A percentile compares a stretch with the other conserved stretches of the same genome.
phyloP scores from a whole-genome alignment of 1,140 invertebrate genomes.

The Zaprionus vittiger region DNA sequence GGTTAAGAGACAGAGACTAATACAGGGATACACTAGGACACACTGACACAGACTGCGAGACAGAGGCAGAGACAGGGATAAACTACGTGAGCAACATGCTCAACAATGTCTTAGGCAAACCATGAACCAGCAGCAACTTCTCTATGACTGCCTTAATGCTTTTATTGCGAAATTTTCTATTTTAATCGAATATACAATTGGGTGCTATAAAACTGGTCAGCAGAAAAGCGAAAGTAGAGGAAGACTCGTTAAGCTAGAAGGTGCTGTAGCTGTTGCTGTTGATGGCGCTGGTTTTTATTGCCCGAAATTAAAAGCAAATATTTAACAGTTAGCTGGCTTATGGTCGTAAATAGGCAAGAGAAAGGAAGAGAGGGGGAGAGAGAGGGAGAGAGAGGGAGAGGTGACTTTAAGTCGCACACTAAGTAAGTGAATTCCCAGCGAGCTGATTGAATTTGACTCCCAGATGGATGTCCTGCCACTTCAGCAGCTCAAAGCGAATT shows the following conservation, averaged over 20 bases:
- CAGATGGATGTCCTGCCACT: constrained; percentile 27
- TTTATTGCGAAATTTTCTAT: constrained; percentile 6
- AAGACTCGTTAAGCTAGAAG: constrained; percentile 37
- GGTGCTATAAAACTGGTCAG: constrained; percentile 3
- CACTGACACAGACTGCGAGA: neutral
- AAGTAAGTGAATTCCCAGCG: constrained; percentile 21
- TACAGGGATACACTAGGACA: too few relatives aligned
- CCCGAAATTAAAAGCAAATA: constrained; percentile 53
- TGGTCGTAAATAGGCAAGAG: constrained; percentile 17
- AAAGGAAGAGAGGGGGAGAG: neutral
- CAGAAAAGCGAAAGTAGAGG: neutral
- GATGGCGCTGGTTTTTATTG: constrained; percentile 6
- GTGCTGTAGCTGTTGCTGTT: neutral
- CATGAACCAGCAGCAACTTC: neutral
- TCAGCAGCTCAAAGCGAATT: constrained; percentile 28
- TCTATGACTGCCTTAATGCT: neutral
- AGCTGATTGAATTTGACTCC: constrained; percentile 49
- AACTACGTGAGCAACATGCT: constrained; percentile 58
- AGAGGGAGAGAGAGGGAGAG: neutral
- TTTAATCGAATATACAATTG: neutral
- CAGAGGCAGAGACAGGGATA: neutral
- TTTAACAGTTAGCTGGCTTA: constrained; percentile 31
- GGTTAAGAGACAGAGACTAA: neutral
- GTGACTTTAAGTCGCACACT: constrained; percentile 7
- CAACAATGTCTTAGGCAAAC: constrained; percentile 24